phyloP scores from a whole-genome alignment of 2,888 invertebrate genomes.

The Ametastegia equiseti region DNA sequence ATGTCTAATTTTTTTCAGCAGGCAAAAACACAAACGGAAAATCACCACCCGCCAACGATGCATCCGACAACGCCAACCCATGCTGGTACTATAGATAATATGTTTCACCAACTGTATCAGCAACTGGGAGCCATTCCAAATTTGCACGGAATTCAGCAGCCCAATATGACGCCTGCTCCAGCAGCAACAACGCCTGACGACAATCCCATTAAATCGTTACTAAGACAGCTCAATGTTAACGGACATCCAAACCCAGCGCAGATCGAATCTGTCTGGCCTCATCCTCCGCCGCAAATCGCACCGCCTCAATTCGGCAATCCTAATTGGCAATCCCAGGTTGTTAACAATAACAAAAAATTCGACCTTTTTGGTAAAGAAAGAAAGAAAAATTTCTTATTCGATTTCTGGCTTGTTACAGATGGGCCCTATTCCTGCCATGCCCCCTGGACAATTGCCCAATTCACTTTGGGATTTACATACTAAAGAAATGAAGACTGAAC shows the following conservation, averaged over 20 bases:
- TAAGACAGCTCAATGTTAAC: constrained; percentile 76
- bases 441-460: constrained; percentile 72
- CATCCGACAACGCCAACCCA: constrained; percentile 63
- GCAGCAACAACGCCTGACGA: constrained; percentile 68
- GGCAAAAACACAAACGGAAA: constrained; percentile 67
- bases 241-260: constrained; percentile 63
- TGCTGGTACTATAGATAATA: constrained; percentile 75
- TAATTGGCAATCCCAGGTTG: constrained; percentile 73
- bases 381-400: neutral
- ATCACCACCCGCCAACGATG: constrained; percentile 66
- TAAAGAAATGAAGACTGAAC: constrained; percentile 77
- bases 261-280: constrained; percentile 72
- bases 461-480: constrained; percentile 73
- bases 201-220: constrained; percentile 77
- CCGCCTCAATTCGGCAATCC: constrained; percentile 69
- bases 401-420: constrained; percentile 60
- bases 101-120: constrained; percentile 77
- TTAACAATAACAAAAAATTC: too few species aligned
- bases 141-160: constrained; percentile 70
- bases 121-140: constrained; percentile 78
- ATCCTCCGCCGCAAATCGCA: constrained; percentile 69
- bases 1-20: constrained; percentile 46
- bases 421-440: constrained; percentile 69
- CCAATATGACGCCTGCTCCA: constrained; percentile 61
- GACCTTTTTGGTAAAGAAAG: neutral